These are phyloP conservation scores for Dendrolimus houi DNA, from an alignment of 2,888 invertebrate species.

Conservation along the genomic window DNA sequence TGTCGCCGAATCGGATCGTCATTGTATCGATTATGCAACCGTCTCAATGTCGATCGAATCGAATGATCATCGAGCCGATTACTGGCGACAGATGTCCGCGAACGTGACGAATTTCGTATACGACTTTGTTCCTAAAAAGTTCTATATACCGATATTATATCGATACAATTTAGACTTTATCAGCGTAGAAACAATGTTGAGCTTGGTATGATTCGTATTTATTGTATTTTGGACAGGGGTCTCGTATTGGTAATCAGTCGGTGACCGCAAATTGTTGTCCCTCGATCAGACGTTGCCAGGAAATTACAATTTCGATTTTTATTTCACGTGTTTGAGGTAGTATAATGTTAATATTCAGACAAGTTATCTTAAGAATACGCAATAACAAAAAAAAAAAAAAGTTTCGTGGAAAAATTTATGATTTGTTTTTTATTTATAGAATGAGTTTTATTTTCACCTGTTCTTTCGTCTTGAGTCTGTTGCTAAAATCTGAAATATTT, in stretches of 20 bases:
- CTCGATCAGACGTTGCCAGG: slow-evolving; percentile 70
- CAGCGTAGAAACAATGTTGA: slow-evolving; percentile 12
- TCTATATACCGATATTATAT: slow-evolving; percentile 13
- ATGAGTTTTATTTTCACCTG: no score
- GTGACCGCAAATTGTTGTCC: slow-evolving; percentile 76
- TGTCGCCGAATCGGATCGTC: slow-evolving; percentile 62
- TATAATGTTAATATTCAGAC: slow-evolving; percentile 26
- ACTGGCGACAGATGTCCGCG: slow-evolving; percentile 72
- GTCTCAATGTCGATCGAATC: slow-evolving; percentile 53
- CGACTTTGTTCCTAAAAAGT: slow-evolving; percentile 32
- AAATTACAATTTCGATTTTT: slow-evolving; percentile 74
- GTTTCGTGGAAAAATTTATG: no score
- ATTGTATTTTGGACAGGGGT: slow-evolving; percentile 42
- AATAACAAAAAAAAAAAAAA: no score
- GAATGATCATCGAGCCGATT: slow-evolving; percentile 57
- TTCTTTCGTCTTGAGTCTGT: no score
- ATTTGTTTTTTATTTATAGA: no score
- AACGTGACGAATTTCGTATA: slow-evolving; percentile 73
- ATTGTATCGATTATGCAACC: slow-evolving; percentile 71
- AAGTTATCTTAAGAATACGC: slow-evolving; percentile 5
- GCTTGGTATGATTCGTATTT: slow-evolving; percentile 16
- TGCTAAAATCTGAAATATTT: no score
- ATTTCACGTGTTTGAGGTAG: slow-evolving; percentile 52
- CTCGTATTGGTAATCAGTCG: slow-evolving; percentile 68
- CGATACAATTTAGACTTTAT: slow-evolving; percentile 14